Evolutionary conservation across 2,888 invertebrate species (phyloP).

Genomic region (Iphiclides podalirius): DNA sequence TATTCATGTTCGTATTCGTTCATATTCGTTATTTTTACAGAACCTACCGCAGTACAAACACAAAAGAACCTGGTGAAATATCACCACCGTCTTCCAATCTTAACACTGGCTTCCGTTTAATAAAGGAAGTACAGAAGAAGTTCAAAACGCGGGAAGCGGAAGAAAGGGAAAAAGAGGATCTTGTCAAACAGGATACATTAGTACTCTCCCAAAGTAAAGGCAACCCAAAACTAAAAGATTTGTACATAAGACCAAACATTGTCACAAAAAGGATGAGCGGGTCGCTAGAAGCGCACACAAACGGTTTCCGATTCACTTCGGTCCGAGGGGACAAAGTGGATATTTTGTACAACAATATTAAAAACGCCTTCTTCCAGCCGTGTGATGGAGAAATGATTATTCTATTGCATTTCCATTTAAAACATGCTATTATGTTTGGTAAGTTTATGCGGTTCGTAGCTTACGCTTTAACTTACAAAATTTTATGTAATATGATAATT

Average conservation of each 20-base stretch:
- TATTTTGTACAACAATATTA: slow-evolving; percentile 99
- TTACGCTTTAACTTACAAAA: too few species aligned
- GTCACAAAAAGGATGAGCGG: slow-evolving; percentile 97
- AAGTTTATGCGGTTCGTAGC: slow-evolving; percentile 47
- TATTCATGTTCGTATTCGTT: too few species aligned
- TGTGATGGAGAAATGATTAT: slow-evolving; percentile 99
- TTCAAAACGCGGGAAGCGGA: slow-evolving; percentile 99
- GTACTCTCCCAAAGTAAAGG: slow-evolving; percentile 96
- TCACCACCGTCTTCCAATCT: slow-evolving; percentile 97
- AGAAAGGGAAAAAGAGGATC: slow-evolving; percentile 98
- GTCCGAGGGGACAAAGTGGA: slow-evolving; percentile 99
- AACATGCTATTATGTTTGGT: slow-evolving; percentile 99
- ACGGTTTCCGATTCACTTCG: slow-evolving; percentile 98
- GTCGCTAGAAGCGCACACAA: slow-evolving; percentile 95
- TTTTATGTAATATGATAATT: too few species aligned
- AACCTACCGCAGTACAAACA: slow-evolving; percentile 97
- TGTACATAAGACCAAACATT: slow-evolving; percentile 99
- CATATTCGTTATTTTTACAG: slow-evolving; percentile 66
- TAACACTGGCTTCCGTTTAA: slow-evolving; percentile 97
- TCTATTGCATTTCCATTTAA: slow-evolving; percentile 97
- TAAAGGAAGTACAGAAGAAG: slow-evolving; percentile 99
- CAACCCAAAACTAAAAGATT: slow-evolving; percentile 97
- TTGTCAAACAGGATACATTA: slow-evolving; percentile 98
- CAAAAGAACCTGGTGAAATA: slow-evolving; percentile 97
- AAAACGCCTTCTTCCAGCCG: slow-evolving; percentile 99